Percentiles rank a stretch among this genome's conserved stretches.
phyloP scores from a whole-genome alignment of 1,140 invertebrate species.

The Oppia nitens region DNA sequence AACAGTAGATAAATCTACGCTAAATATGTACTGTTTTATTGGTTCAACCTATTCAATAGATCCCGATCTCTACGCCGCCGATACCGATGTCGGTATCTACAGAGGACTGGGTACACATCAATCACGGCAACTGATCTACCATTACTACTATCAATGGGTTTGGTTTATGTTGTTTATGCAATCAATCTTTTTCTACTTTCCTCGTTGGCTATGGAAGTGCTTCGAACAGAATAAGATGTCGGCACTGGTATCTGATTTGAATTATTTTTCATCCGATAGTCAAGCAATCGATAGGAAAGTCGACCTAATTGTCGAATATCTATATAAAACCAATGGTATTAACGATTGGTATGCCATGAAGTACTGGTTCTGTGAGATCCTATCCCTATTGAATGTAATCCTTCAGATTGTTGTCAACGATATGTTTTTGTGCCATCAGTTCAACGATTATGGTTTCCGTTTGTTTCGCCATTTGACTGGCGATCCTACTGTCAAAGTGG shows the following conservation, averaged over 20 bases:
- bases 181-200: conserved; percentile 36
- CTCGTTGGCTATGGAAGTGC: conserved; percentile 47
- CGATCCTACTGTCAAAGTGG: conserved; percentile 45
- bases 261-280: conserved; percentile 26
- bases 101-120: conserved; percentile 38
- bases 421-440: conserved; percentile 54
- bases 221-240: not conserved
- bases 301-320: not conserved
- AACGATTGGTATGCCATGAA: conserved; percentile 4
- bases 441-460: conserved; percentile 28
- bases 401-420: conserved; percentile 83
- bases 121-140: conserved; percentile 40
- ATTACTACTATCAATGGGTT: conserved; percentile 94
- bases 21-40: conserved; percentile 72
- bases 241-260: not conserved
- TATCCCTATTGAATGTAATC: conserved; percentile 74
- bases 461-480: conserved; percentile 60
- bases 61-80: conserved; percentile 40
- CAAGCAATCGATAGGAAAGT: conserved; percentile 22
- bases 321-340: not conserved
- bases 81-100: conserved; percentile 19
- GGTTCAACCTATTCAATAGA: conserved; percentile 79
- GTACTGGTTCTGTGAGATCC: conserved; percentile 27
- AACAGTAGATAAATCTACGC: conserved; percentile 55
- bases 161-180: conserved; percentile 54